Evolutionary conservation across 1,140 invertebrate genomes (phyloP).

Genomic region (Anthonomus grandis): DNA sequence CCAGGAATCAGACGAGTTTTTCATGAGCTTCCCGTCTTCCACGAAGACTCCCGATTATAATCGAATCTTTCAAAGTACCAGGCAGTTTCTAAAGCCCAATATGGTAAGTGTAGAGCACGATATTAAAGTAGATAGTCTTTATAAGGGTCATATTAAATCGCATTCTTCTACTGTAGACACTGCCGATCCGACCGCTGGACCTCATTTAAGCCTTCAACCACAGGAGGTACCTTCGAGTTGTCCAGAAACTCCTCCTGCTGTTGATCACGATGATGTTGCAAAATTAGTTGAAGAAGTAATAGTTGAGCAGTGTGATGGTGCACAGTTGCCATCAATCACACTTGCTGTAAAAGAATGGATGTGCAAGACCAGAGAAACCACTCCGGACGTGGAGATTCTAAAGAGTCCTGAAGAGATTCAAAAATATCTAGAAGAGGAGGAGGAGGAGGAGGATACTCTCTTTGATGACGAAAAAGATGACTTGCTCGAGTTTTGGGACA

Average conservation of each 20-base stretch:
- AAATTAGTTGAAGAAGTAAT: constrained; percentile 3
- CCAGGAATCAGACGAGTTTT: constrained; percentile 40
- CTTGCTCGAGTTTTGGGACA: constrained; percentile 41
- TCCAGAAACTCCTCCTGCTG: constrained; percentile 16
- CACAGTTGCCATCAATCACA: constrained; percentile 44
- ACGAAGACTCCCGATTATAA: constrained; percentile 35
- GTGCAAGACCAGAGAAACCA: constrained; percentile 42
- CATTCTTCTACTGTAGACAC: constrained; percentile 23
- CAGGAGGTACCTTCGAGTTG: neutral
- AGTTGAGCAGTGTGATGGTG: constrained; percentile 16
- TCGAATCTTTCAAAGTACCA: constrained; percentile 32
- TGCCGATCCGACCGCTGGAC: constrained; percentile 34
- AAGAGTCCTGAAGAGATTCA: constrained; percentile 43
- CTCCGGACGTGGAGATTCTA: constrained; percentile 45
- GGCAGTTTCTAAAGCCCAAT: constrained; percentile 33
- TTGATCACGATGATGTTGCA: too few species aligned
- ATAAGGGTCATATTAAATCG: constrained; percentile 20
- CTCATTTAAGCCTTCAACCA: constrained; percentile 33
- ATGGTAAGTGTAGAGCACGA: constrained; percentile 31
- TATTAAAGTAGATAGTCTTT: constrained; percentile 21
- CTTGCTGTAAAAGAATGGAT: constrained; percentile 47
- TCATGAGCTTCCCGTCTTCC: constrained; percentile 30
- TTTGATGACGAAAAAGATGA: constrained; percentile 18
- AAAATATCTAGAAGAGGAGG: constrained; percentile 9
- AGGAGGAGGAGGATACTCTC: constrained; percentile 31